Evolutionary conservation across 2,888 invertebrate genomes (phyloP), one percentile per base, ranked within the genome.

Genomic region (Spatulosminthurus flaviceps): DNA sequence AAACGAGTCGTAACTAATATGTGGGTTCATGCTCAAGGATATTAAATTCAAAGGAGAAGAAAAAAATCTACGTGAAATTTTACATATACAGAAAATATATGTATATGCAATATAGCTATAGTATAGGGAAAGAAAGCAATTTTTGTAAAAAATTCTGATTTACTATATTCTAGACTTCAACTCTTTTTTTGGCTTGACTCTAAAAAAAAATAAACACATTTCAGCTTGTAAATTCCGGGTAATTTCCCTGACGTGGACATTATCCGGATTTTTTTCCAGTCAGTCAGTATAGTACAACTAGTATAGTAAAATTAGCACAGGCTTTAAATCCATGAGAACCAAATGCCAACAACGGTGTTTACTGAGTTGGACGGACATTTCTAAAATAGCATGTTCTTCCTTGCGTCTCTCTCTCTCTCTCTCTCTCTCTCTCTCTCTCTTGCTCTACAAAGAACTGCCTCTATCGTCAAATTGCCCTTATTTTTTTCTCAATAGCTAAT

Each of bases 171-270:
- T n/a, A 41, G 41, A 41, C 41, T 41, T 41, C 41, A 7, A 41
- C 41, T 13, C 7, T 13, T 41, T 41, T 51, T 19, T 19, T 19
- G 19, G n/a, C 51, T 19, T 19, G 51, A n/a, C 28, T 24, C 4
- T 28, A n/a, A n/a, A 28, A 29, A 67, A 26, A 67, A 67, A 67
- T 67, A 67, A 67, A 67, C 67, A 67, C 19, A 67, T 67, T 24
- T 67, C 1, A 28, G 28, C 67, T 67, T 29, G 29, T 67, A 67
- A 67, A 67, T 67, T 67, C 28, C 28, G 5, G 19, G 28, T 28
- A 67, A 28, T 67, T 67, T 9, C 28, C 28, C 67, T 67, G 67
- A 67, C 67, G 4, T 13, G 28, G 28, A 26, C 28, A n/a, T 67
- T 67, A 16, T 67, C 67, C 19, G 16, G n/a, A 28, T 28, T 67